A percentile compares a stretch with the other conserved stretches of the same genome.
Conservation (phyloP, 2,888 invertebrate species). For the Zonitis immaculata region DNA sequence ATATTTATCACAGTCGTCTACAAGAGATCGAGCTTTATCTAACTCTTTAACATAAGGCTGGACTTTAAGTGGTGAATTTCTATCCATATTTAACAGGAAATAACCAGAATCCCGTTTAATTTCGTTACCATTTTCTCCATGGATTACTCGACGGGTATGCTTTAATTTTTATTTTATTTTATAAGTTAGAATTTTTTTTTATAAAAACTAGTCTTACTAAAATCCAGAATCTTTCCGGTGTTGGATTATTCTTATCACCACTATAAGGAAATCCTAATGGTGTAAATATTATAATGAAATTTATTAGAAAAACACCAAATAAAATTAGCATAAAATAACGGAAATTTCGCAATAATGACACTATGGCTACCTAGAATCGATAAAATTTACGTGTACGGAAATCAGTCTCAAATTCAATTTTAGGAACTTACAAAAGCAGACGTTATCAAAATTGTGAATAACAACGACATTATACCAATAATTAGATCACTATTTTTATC, state of each 20-base stretch:
- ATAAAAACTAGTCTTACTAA: slow-evolving; percentile 31
- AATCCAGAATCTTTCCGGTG: slow-evolving; percentile 61
- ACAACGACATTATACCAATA: slow-evolving; percentile 44
- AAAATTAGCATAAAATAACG: slow-evolving; percentile 30
- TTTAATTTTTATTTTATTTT: slow-evolving; percentile 17
- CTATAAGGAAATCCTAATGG: slow-evolving; percentile 69
- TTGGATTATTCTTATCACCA: slow-evolving; percentile 53
- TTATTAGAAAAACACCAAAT: slow-evolving; percentile 29
- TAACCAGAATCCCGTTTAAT: slow-evolving; percentile 40
- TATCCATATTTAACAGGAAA: slow-evolving; percentile 41
- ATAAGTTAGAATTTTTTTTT: background rate
- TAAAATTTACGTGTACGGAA: background rate
- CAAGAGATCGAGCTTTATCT: slow-evolving; percentile 27
- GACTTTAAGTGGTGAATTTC: slow-evolving; percentile 41
- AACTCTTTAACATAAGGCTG: slow-evolving; percentile 34
- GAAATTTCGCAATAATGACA: slow-evolving; percentile 32
- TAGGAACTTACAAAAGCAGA: slow-evolving; percentile 43
- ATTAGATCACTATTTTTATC: slow-evolving; percentile 50
- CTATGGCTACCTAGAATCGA: slow-evolving; percentile 31
- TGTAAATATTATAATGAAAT: slow-evolving; percentile 54
- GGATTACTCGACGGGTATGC: slow-evolving; percentile 39
- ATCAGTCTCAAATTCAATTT: background rate
- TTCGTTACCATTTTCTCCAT: slow-evolving; percentile 33
- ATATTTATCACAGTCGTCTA: slow-evolving; percentile 36
- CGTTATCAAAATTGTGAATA: slow-evolving; percentile 44